A percentile compares a stretch with the other conserved stretches of the same genome.
Evolutionary conservation across 2,797 vertebrate species (phyloP).

Genomic region (Anableps anableps): DNA sequence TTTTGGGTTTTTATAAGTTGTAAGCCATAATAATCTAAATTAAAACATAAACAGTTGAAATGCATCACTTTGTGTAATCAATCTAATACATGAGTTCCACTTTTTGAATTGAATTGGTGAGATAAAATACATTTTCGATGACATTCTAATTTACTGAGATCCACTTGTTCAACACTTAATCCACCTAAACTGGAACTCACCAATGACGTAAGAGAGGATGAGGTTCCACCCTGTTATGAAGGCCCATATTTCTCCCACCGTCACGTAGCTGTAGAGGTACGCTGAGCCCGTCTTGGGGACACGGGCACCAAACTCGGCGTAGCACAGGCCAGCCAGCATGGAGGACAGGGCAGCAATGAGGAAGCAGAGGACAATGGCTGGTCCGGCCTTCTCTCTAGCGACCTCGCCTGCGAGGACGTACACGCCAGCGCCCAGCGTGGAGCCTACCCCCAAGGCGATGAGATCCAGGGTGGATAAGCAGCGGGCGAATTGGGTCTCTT

Average conservation of each 20-base stretch:
- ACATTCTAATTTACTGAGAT: not conserved
- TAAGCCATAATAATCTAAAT: not conserved
- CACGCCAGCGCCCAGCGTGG: conserved; percentile 93
- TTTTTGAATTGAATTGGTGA: not conserved
- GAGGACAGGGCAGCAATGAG: conserved; percentile 93
- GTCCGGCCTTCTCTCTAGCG: conserved; percentile 91
- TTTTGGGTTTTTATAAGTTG: not conserved
- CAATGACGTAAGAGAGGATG: conserved; percentile 96
- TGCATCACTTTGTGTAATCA: not conserved
- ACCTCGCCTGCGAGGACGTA: conserved; percentile 94
- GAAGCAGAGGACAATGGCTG: conserved; percentile 94
- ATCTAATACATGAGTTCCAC: not conserved
- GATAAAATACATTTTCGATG: not conserved
- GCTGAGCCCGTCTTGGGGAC: conserved; percentile 96
- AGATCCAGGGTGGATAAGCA: conserved; percentile 95
- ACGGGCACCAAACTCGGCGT: conserved; percentile 94
- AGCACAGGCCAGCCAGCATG: conserved; percentile 94
- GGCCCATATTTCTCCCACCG: conserved; percentile 97
- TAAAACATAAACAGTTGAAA: not conserved
- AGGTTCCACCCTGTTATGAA: conserved; percentile 98
- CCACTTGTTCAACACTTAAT: not conserved
- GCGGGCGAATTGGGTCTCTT: conserved; percentile 88
- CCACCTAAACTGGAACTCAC: conserved; percentile 69
- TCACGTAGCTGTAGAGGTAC: conserved; percentile 97
- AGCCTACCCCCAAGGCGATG: conserved; percentile 91